phyloP scores from a whole-genome alignment of 2,888 invertebrate species.

The Pedicia rivosa region DNA sequence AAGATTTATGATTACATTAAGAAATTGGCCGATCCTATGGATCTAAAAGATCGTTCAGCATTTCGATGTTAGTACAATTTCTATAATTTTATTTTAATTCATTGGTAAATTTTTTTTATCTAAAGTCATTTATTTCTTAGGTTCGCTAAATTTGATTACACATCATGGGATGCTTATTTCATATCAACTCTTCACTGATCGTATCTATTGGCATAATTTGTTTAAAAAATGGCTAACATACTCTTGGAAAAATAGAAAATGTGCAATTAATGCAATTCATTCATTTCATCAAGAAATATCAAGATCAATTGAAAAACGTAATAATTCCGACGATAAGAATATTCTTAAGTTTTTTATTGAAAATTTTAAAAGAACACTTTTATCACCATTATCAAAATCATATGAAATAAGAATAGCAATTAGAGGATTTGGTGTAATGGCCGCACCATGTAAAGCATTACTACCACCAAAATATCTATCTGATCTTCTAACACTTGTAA shows the following conservation, averaged over 20 bases:
- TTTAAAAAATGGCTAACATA: constrained; percentile 24
- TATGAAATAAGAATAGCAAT: constrained; percentile 36
- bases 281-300: constrained; percentile 20
- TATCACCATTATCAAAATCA: constrained; percentile 18
- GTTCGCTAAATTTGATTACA: constrained; percentile 31
- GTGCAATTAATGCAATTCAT: constrained; percentile 20
- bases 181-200: constrained; percentile 23
- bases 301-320: constrained; percentile 10
- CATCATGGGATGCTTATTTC: constrained; percentile 32
- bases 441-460: constrained; percentile 32
- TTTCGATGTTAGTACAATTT: constrained; percentile 10
- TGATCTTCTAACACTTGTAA: constrained; percentile 29
- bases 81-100: background rate
- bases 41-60: constrained; percentile 11
- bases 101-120: too few relatives aligned
- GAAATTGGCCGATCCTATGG: constrained; percentile 13
- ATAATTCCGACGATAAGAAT: constrained; percentile 12
- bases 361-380: constrained; percentile 20
- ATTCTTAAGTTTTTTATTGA: constrained; percentile 23
- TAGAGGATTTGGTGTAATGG: constrained; percentile 41
- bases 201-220: constrained; percentile 25
- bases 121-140: too few relatives aligned
- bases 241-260: constrained; percentile 23
- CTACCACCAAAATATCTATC: constrained; percentile 25
- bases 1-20: constrained; percentile 15